Evolutionary conservation across 2,888 invertebrate genomes (phyloP).

Genomic region (Xylota sylvarum): DNA sequence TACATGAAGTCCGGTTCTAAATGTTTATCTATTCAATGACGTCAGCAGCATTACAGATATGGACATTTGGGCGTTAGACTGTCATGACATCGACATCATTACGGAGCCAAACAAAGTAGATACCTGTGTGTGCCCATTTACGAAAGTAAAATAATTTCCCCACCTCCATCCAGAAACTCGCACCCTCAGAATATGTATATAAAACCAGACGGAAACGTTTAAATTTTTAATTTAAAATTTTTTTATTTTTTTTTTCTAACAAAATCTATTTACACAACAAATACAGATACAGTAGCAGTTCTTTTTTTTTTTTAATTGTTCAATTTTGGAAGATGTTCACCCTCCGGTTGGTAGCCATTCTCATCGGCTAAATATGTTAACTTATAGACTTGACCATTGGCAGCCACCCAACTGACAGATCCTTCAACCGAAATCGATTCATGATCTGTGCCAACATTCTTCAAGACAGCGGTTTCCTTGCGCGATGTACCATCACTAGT

Average conservation of each 20-base stretch:
- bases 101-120: too few species aligned
- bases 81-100: too few species aligned
- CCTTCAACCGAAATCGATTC: conserved; percentile 85
- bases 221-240: neutral
- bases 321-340: conserved; percentile 80
- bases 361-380: conserved; percentile 84
- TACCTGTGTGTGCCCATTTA: too few species aligned
- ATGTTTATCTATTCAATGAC: too few species aligned
- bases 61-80: too few species aligned
- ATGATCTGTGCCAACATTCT: conserved; percentile 82
- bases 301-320: conserved; percentile 27
- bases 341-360: conserved; percentile 82
- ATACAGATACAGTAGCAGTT: conserved; percentile 41
- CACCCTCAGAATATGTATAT: neutral
- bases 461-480: conserved; percentile 82
- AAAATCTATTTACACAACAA: conserved; percentile 33
- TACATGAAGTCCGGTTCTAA: too few species aligned
- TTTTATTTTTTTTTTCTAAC: conserved; percentile 4
- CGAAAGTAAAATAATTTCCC: neutral
- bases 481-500: conserved; percentile 84
- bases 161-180: neutral
- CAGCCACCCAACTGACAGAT: conserved; percentile 86
- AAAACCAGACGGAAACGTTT: neutral
- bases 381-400: conserved; percentile 86
- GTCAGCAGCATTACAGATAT: too few species aligned